phyloP scores from a whole-genome alignment of 2,888 invertebrate species.

The Diachrysia chrysitis region DNA sequence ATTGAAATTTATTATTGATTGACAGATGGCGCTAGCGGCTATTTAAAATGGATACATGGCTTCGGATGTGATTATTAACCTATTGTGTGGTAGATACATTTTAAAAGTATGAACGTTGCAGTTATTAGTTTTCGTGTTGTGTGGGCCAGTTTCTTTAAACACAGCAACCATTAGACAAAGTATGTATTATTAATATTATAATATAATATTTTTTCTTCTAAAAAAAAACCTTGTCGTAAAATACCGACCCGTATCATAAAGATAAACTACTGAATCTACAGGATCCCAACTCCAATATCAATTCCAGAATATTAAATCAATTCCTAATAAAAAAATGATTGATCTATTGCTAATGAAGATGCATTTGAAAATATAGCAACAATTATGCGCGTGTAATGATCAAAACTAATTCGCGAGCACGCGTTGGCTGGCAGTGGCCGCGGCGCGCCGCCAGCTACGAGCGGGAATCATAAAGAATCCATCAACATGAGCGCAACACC shows the following conservation, averaged over 20 bases:
- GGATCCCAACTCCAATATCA: not conserved
- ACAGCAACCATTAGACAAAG: not conserved
- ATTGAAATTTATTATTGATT: slow-evolving; percentile 86
- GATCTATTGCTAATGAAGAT: slow-evolving; percentile 38
- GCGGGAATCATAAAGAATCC: slow-evolving; percentile 83
- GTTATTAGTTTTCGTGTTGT: slow-evolving; percentile 61
- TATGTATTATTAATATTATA: not conserved
- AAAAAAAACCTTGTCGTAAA: too few relatives aligned
- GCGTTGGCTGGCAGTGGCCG: slow-evolving; percentile 22
- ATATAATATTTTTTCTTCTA: too few relatives aligned
- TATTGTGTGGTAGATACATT: slow-evolving; percentile 54
- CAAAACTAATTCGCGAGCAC: slow-evolving; percentile 65
- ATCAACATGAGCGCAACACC: slow-evolving; percentile 85
- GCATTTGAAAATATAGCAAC: slow-evolving; percentile 35
- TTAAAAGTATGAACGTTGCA: slow-evolving; percentile 41
- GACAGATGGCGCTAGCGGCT: slow-evolving; percentile 87
- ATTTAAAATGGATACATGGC: slow-evolving; percentile 81
- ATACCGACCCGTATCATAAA: too few relatives aligned
- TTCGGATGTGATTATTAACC: slow-evolving; percentile 71
- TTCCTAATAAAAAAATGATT: slow-evolving; percentile 19
- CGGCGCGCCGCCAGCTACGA: slow-evolving; percentile 29
- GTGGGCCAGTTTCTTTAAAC: slow-evolving; percentile 50
- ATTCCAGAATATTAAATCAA: not conserved
- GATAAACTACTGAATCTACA: not conserved
- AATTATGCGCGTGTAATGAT: slow-evolving; percentile 65